Evolutionary conservation across 2,797 vertebrate species (phyloP).

Genomic region (Xenops minutus): DNA sequence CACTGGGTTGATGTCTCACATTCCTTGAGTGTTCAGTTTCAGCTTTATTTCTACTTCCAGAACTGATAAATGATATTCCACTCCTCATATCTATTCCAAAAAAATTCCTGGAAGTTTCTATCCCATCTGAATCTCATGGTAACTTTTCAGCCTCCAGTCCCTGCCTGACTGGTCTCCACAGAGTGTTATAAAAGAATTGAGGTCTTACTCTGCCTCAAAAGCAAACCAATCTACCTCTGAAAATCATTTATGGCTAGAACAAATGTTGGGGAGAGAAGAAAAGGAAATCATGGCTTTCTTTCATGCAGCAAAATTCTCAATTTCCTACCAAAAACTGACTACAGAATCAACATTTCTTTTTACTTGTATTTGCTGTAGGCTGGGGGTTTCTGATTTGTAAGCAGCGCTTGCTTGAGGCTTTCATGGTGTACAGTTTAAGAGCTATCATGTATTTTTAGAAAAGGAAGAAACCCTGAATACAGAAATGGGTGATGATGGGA

Average conservation of each 20-base stretch:
- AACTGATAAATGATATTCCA: not conserved
- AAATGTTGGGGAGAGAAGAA: not conserved
- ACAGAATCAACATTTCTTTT: not conserved
- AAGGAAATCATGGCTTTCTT: not conserved
- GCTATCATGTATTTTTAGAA: not conserved
- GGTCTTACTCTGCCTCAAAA: not conserved
- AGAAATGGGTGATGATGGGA: not conserved
- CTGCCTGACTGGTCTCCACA: not conserved
- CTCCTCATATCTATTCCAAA: not conserved
- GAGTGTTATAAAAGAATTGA: fast-evolving
- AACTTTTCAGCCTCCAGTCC: not conserved
- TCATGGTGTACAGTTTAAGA: not conserved
- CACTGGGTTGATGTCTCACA: not conserved
- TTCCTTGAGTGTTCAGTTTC: not conserved
- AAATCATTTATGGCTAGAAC: not conserved
- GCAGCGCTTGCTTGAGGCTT: not conserved
- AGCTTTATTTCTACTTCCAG: not conserved
- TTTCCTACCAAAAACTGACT: not conserved
- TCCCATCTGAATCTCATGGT: not conserved
- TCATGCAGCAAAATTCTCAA: not conserved
- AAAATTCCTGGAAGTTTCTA: not conserved
- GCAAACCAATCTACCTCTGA: not conserved
- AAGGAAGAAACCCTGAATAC: not conserved
- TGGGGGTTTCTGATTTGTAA: not conserved
- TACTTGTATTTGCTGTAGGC: not conserved